A percentile compares a stretch with the other conserved stretches of the same genome.
phyloP scores from a whole-genome alignment of 2,888 invertebrate species.

The Eulithis testata region DNA sequence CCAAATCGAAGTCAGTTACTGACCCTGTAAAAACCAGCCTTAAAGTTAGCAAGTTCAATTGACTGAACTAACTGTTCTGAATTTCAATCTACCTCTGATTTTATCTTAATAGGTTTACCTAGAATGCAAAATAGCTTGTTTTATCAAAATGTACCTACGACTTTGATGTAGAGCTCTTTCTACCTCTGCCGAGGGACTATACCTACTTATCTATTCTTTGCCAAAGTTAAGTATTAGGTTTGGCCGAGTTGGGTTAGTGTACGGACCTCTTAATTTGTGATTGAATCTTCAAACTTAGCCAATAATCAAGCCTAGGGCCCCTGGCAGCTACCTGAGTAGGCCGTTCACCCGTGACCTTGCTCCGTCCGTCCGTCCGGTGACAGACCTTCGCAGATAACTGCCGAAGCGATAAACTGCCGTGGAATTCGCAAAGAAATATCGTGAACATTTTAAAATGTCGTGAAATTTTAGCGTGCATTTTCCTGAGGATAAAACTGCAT shows the following conservation, averaged over 20 bases:
- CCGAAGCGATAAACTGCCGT: slow-evolving; percentile 17
- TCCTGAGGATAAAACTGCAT: not conserved
- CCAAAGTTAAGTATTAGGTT: too few relatives aligned
- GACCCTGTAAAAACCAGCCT: too few relatives aligned
- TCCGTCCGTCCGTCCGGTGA: slow-evolving; percentile 31
- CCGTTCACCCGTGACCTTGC: slow-evolving; percentile 42
- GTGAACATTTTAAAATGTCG: not conserved
- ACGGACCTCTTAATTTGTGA: not conserved
- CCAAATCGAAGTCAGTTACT: too few relatives aligned
- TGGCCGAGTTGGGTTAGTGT: not conserved
- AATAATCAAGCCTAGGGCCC: slow-evolving; percentile 1
- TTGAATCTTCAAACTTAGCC: not conserved
- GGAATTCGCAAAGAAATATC: slow-evolving; percentile 4
- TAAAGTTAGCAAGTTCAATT: too few relatives aligned
- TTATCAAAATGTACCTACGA: too few relatives aligned
- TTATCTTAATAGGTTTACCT: too few relatives aligned
- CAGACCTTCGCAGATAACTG: slow-evolving; percentile 29
- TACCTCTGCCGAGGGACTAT: too few relatives aligned
- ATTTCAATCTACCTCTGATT: too few relatives aligned
- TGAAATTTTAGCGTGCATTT: not conserved
- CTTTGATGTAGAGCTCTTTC: too few relatives aligned
- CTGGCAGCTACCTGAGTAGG: slow-evolving; percentile 30
- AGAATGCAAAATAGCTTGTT: too few relatives aligned
- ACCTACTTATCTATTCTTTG: too few relatives aligned
- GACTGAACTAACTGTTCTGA: too few relatives aligned